phyloP scores from a whole-genome alignment of 1,140 invertebrate species.

The Helicoverpa zea region DNA sequence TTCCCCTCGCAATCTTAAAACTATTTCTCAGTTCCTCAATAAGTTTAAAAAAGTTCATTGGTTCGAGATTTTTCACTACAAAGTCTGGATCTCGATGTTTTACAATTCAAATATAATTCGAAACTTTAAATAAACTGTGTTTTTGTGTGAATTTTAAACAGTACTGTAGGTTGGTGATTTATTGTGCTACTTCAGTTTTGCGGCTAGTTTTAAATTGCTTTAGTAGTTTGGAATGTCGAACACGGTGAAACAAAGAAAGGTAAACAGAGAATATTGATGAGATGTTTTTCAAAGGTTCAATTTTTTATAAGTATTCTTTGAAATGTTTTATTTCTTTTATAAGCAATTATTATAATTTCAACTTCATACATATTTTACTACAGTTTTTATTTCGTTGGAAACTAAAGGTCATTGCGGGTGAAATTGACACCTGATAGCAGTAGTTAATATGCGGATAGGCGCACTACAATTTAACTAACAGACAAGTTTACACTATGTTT shows the following conservation, averaged over 20 bases:
- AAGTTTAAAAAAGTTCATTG: slow-evolving; percentile 33
- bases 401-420: too few species aligned
- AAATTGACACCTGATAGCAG: too few species aligned
- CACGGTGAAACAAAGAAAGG: slow-evolving; percentile 3
- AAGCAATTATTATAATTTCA: too few species aligned
- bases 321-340: too few species aligned
- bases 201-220: slow-evolving; percentile 31
- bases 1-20: slow-evolving; percentile 23
- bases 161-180: slow-evolving; percentile 20
- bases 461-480: too few species aligned
- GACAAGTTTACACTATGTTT: too few species aligned
- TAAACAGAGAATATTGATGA: slow-evolving; percentile 1
- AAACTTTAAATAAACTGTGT: slow-evolving; percentile 38
- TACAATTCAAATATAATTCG: slow-evolving; percentile 42
- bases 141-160: slow-evolving; percentile 39
- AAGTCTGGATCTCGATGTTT: slow-evolving; percentile 11
- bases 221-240: slow-evolving; percentile 5
- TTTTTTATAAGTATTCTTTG: too few species aligned
- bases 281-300: not conserved
- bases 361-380: too few species aligned
- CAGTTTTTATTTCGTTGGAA: too few species aligned
- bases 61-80: slow-evolving; percentile 25
- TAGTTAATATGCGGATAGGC: too few species aligned
- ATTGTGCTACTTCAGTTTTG: slow-evolving; percentile 11
- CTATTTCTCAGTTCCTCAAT: slow-evolving; percentile 37